Evolutionary conservation across 2,113 vertebrate genomes (phyloP), one percentile per base, ranked within the genome.

Genomic region (Glaucidium brasilianum): DNA sequence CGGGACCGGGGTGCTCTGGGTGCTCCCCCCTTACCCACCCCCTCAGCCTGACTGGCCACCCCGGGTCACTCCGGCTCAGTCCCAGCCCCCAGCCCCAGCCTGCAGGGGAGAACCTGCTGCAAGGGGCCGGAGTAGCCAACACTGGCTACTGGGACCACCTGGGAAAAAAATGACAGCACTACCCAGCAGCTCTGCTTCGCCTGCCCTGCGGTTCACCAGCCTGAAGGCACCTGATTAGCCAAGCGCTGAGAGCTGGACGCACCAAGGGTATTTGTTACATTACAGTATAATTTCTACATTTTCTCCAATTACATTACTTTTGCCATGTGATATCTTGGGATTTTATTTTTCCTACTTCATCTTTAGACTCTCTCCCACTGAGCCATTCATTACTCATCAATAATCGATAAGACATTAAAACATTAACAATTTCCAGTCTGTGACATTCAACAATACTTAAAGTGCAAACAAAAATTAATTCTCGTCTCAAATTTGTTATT

Each of bases 391-490:
- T 39, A 49, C 76, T 96, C 96, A 88, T 66, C 92, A 83, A 62
- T 69, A 93, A 86, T 35, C 47, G 73, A 25, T 29, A 78, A 78
- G 76, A 85, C n/a, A 5, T 58, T 74, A 92, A 86, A 64, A 64
- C 91, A 64, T 43, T 34, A 74, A 75, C 90, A 62, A 86, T 52
- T 93, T 90, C 80, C 73, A 91, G 76, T 26, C 75, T 45, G 34
- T 74, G 87, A 88, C 79, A 73, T 69, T 26, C 15, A 2, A 41
- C 52, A 59, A 72, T 32, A 58, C n/a, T 95, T 85, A 60, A 53
- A 86, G 50, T 53, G 74, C 58, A 90, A 95, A 80, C 30, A 88
- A 81, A 85, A 81, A 82, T 78, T 85, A 23, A 76, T 88, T 94
- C 84, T 15, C 59, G 85, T 26, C 76, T 63, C 72, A 29, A 53